A percentile compares a stretch with the other conserved stretches of the same genome.
These are phyloP conservation scores for Leptothorax acervorum DNA, from an alignment of 2,888 invertebrate genomes.

Conservation along the genomic window DNA sequence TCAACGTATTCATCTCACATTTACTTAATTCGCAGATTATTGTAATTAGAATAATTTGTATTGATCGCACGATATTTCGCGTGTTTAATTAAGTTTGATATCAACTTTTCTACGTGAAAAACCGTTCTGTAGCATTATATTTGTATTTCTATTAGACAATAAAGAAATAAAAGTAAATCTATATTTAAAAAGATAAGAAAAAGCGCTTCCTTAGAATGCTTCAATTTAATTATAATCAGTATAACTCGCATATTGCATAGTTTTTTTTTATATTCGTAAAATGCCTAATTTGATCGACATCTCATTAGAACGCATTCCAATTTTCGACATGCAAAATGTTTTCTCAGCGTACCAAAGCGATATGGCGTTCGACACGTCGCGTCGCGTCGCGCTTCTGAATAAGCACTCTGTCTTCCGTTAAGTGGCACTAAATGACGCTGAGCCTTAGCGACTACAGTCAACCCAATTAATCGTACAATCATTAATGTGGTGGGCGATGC, in stretches of 20 bases:
- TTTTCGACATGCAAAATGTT: background rate
- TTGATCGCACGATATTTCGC: background rate
- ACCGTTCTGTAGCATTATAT: background rate
- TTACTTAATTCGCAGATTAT: background rate
- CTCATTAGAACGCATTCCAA: background rate
- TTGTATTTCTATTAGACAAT: background rate
- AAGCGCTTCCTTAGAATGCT: background rate
- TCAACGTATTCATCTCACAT: background rate
- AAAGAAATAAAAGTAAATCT: background rate
- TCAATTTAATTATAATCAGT: background rate
- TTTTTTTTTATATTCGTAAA: background rate
- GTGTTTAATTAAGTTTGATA: background rate
- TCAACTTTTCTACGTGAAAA: background rate
- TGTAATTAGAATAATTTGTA: background rate
- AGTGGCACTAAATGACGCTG: slow-evolving; percentile 30
- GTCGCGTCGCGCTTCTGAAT: slow-evolving; percentile 15
- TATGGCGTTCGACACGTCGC: background rate
- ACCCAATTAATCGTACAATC: slow-evolving; percentile 67
- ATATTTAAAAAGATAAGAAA: background rate
- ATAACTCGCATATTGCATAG: background rate
- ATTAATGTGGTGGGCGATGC: slow-evolving; percentile 56
- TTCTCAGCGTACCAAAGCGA: background rate
- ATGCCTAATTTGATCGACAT: background rate
- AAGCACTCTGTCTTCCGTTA: slow-evolving; percentile 32
- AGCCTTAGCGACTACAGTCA: slow-evolving; percentile 50